These are phyloP conservation scores for Nematolebias whitei DNA, from an alignment of 2,113 vertebrate genomes.

Conservation along the genomic window DNA sequence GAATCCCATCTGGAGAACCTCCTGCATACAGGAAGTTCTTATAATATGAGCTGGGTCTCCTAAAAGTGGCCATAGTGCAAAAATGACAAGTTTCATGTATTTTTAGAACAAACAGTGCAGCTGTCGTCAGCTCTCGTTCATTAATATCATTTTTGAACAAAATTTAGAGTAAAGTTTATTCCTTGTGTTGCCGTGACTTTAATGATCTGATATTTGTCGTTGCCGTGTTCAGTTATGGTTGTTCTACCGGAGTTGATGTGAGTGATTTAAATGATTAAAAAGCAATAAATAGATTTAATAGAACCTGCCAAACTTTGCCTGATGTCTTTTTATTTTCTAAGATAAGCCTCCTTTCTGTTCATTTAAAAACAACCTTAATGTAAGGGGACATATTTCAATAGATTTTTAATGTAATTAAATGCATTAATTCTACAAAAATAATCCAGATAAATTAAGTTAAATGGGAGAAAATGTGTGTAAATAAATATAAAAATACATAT, in stretches of 20 bases:
- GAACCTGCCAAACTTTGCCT: constrained; percentile 48
- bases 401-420: too few species aligned
- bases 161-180: not conserved
- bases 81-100: constrained; percentile 1
- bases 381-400: too few species aligned
- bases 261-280: constrained; percentile 1
- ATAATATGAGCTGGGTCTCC: constrained; percentile 8
- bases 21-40: not conserved
- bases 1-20: not conserved
- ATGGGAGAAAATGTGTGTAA: too few species aligned
- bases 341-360: not conserved
- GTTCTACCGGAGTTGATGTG: constrained; percentile 23
- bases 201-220: not conserved
- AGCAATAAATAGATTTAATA: constrained; percentile 47
- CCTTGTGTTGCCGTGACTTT: constrained; percentile 10
- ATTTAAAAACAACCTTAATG: too few species aligned
- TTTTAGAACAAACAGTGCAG: not conserved
- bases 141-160: not conserved
- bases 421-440: too few species aligned
- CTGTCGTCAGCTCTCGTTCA: not conserved
- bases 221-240: constrained; percentile 14
- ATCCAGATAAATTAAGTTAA: too few species aligned
- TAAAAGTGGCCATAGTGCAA: not conserved
- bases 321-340: not conserved
- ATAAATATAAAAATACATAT: too few species aligned